Evolutionary conservation across 2,888 invertebrate species (phyloP).

Genomic region (Tanytarsus gracilentus): DNA sequence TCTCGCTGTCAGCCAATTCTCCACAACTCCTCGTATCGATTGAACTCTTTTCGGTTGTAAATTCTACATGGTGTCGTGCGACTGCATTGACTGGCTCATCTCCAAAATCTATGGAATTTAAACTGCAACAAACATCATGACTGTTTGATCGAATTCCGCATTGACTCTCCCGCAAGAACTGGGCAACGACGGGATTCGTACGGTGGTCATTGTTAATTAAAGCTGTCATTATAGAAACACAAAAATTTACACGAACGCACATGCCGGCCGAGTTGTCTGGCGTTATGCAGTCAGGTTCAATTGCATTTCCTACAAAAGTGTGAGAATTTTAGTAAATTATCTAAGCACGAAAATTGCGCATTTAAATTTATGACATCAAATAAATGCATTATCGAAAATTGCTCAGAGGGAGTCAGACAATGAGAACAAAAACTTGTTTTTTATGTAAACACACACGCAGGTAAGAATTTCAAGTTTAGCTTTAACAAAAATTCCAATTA

Average conservation of each 20-base stretch:
- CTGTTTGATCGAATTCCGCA: slow-evolving; percentile 6
- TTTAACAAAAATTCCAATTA: too few relatives aligned
- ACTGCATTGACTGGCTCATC: neutral
- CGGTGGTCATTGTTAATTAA: slow-evolving; percentile 19
- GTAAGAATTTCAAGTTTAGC: too few relatives aligned
- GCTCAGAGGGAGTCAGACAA: too few relatives aligned
- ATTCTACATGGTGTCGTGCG: neutral
- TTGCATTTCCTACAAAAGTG: neutral
- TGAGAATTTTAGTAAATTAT: too few relatives aligned
- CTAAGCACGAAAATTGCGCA: too few relatives aligned
- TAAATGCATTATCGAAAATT: too few relatives aligned
- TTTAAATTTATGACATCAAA: too few relatives aligned
- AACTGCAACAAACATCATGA: slow-evolving; percentile 13
- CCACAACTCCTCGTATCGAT: slow-evolving; percentile 5
- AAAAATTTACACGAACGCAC: slow-evolving; percentile 17
- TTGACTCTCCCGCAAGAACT: slow-evolving; percentile 11
- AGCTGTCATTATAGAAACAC: slow-evolving; percentile 20
- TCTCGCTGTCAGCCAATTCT: neutral
- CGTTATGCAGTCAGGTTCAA: slow-evolving; percentile 22
- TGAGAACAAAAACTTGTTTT: too few relatives aligned
- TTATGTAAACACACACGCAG: too few relatives aligned
- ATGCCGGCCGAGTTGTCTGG: slow-evolving; percentile 16
- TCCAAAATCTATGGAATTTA: slow-evolving; percentile 15
- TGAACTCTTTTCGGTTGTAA: neutral
- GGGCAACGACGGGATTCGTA: slow-evolving; percentile 8